These are phyloP conservation scores for Meloidogyne hapla DNA, from an alignment of 1,140 invertebrate species.

Conservation along the genomic window DNA sequence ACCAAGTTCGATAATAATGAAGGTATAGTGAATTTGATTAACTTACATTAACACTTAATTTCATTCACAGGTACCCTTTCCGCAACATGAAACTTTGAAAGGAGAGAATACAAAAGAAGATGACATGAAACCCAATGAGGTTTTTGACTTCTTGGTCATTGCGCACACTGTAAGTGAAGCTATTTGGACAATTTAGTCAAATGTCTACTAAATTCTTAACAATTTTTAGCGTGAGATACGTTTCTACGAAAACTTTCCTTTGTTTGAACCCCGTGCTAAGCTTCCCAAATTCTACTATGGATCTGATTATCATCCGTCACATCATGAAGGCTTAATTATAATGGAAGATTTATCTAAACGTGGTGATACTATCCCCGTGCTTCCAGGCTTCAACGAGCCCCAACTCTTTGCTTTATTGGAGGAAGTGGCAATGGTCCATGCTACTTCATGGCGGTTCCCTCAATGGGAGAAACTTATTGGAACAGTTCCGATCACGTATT, in stretches of 20 bases:
- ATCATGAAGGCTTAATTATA: conserved; percentile 45
- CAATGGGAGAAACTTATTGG: conserved; percentile 24
- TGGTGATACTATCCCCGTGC: conserved; percentile 29
- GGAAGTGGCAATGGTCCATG: conserved; percentile 41
- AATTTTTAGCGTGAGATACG: conserved; percentile 42
- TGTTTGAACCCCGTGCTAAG: conserved; percentile 28
- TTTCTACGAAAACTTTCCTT: conserved; percentile 49
- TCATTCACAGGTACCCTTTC: conserved; percentile 4
- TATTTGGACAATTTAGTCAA: no score
- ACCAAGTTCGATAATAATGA: conserved; percentile 31
- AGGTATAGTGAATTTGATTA: conserved; percentile 19
- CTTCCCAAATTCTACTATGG: conserved; percentile 50
- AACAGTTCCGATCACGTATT: background rate
- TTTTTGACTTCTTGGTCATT: conserved; percentile 3
- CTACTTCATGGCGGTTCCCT: conserved; percentile 39
- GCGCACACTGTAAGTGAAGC: conserved; percentile 5
- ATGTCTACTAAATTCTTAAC: background rate
- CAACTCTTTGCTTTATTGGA: conserved; percentile 43
- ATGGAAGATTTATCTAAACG: conserved; percentile 46
- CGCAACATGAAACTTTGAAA: background rate
- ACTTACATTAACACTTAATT: no score
- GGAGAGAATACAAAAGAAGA: conserved; percentile 4
- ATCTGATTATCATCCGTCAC: conserved; percentile 28
- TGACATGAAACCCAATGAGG: background rate
- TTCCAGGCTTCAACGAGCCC: conserved; percentile 45